A percentile compares a stretch with the other conserved stretches of the same genome.
phyloP scores from a whole-genome alignment of 2,888 invertebrate species.

The Acronicta aceris region DNA sequence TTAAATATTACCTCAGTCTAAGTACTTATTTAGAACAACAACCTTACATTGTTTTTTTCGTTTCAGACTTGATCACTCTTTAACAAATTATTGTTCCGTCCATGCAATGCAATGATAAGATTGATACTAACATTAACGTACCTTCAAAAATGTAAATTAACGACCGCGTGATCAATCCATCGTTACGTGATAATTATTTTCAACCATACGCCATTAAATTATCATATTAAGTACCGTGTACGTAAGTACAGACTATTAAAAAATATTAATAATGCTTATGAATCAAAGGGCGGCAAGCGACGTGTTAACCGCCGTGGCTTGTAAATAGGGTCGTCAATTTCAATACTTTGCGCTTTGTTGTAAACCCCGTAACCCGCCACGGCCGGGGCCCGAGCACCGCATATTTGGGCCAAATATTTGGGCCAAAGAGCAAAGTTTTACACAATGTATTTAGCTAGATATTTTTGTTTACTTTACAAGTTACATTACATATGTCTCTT shows the following conservation, averaged over 20 bases:
- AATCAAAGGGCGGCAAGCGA: slow-evolving; percentile 69
- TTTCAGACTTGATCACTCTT: too few species aligned
- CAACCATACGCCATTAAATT: slow-evolving; percentile 53
- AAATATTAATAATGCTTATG: slow-evolving; percentile 67
- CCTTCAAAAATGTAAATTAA: slow-evolving; percentile 36
- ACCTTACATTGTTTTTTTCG: neutral
- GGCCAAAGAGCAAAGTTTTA: slow-evolving; percentile 25
- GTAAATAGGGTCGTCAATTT: slow-evolving; percentile 59
- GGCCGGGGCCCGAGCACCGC: slow-evolving; percentile 20
- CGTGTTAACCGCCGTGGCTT: slow-evolving; percentile 65
- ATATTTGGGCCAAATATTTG: slow-evolving; percentile 30
- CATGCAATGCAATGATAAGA: neutral
- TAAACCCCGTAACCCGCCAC: slow-evolving; percentile 2
- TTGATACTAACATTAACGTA: slow-evolving; percentile 6
- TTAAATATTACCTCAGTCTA: neutral
- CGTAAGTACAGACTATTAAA: slow-evolving; percentile 53
- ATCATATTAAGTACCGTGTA: slow-evolving; percentile 53
- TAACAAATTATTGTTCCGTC: neutral
- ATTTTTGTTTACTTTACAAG: slow-evolving; percentile 5
- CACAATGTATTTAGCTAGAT: slow-evolving; percentile 8
- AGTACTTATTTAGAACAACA: neutral
- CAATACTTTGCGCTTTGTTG: slow-evolving; percentile 33
- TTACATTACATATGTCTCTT: slow-evolving; percentile 1
- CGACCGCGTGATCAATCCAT: slow-evolving; percentile 45
- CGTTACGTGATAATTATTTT: slow-evolving; percentile 55